Base-by-base conservation (phyloP, 1,140 invertebrate species). In the Eriosoma lanigerum region DNA sequence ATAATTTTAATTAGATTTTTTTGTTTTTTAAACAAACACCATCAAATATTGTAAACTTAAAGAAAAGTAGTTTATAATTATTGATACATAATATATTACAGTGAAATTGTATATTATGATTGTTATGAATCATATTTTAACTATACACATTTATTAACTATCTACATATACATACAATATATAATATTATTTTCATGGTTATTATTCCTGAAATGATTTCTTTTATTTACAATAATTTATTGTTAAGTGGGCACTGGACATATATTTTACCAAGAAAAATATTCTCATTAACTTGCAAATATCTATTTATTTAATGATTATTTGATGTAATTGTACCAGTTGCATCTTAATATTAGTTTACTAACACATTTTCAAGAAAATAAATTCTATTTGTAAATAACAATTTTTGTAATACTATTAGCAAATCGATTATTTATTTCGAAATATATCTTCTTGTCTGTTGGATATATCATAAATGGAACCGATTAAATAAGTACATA, bases 321-420 rank as follows among this genome's bases (percentile, higher is more conserved):
- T 21, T n/a, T 5, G 3, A 38, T 38, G n/a, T n/a, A n/a, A n/a
- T n/a, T n/a, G n/a, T n/a, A n/a, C n/a, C n/a, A 38, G 12, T 64
- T 4, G 62, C 62, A 64, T 19, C 62, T 64, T 19, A 64, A 44
- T 38, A 12, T 64, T 44, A 62, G 26, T 62, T 64, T 64, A 32
- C 32, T 4, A 38, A 38, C 8, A 64, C n/a, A 38, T 38, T 4
- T 9, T 64, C 10, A 2, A n/a, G 9, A 64, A 21, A 1, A 13
- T 64, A 38, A 38, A 62, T 62, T 64, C 32, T 21, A 38, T 9
- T n/a, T 21, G 19, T n/a, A 21, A 38, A 64, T n/a, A 10, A 64
- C 29, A 38, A 19, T 64, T 64, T 64, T 64, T 64, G 38, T 44
- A 38, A 6, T 64, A 64, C 62, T 64, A 44, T 38, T 64, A n/a